Base-by-base conservation (phyloP, 2,888 invertebrate species). In the Eledona agricola region DNA sequence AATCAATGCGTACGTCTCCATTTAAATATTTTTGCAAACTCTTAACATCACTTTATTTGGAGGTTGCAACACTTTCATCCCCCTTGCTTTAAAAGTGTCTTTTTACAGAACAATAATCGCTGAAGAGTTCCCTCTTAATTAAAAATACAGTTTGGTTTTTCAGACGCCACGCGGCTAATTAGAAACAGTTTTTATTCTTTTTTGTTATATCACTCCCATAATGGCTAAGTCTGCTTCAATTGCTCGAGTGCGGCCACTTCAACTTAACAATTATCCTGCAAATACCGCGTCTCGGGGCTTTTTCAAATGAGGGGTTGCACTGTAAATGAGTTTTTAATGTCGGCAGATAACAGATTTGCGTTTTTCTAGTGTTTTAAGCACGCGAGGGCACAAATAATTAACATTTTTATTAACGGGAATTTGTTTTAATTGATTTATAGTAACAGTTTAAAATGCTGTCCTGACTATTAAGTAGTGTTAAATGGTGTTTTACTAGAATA, bases 281-380 rank as follows among this genome's bases (percentile, higher is more conserved):
- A 23, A 37, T 29, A 29, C 23, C 31, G 42, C 29, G 25, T 42
- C 19, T 10, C 22, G 10, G 22, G 17, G 23, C 40, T 53, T n/a
- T 10, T 38, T 7, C 11, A 47, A 32, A 55, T 38, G 28, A 29
- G 25, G 26, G 34, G 4, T 43, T 31, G 11, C 16, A 53, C 51
- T 59, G 57, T 51, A 62, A 63, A 63, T 51, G 62, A 62, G 60
- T 38, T 63, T 63, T 63, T 63, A 62, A 63, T 63, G 63, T 58
- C 17, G 15, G 40, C 19, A 59, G 59, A 62, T 59, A 57, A 59
- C 45, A 51, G 42, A 56, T 58, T 60, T 43, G 31, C 29, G 49
- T 51, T 51, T 55, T 58, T 54, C 37, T 38, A 31, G 23, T 54
- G 45, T 50, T 46, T 38, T 37, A 32, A 20, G 42, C 35, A 43